phyloP scores from a whole-genome alignment of 1,140 invertebrate genomes.

The Octopus sinensis region DNA sequence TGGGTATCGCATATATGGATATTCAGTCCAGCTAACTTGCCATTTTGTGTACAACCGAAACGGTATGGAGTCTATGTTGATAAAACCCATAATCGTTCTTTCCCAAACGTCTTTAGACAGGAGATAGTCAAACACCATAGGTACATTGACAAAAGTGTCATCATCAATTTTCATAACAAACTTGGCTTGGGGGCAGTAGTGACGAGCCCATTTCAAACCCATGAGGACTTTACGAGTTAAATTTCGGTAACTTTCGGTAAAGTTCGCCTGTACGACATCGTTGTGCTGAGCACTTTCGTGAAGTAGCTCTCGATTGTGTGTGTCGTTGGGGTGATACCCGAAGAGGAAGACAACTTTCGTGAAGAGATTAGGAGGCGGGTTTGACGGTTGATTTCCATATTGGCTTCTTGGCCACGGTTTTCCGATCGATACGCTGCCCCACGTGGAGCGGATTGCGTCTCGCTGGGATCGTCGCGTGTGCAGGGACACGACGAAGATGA shows the following conservation, averaged over 20 bases:
- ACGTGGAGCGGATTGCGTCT: conserved; percentile 7
- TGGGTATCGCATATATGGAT: conserved; percentile 43
- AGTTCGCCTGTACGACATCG: conserved; percentile 76
- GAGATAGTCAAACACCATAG: not conserved
- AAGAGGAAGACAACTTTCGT: conserved; percentile 12
- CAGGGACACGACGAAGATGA: conserved; percentile 9
- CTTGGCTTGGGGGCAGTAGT: conserved; percentile 64
- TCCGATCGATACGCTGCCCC: not conserved
- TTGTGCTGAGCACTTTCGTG: conserved; percentile 64
- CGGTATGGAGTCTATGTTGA: not conserved
- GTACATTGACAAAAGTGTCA: conserved; percentile 58
- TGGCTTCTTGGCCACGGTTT: conserved; percentile 3
- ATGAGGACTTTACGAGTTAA: conserved; percentile 82
- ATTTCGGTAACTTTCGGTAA: conserved; percentile 75
- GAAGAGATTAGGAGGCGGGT: not conserved
- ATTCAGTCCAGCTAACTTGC: conserved; percentile 38
- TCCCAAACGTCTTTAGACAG: not conserved
- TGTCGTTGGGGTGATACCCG: not conserved
- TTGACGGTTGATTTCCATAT: not conserved
- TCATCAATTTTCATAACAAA: conserved; percentile 60
- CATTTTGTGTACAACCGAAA: conserved; percentile 27
- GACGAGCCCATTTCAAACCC: conserved; percentile 74
- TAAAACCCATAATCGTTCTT: not conserved
- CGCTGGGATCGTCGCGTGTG: not conserved
- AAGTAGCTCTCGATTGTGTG: conserved; percentile 26